Evolutionary conservation across 1,140 invertebrate species (phyloP), one percentile per base, ranked within the genome.

Genomic region (Dendrolimus kikuchii): DNA sequence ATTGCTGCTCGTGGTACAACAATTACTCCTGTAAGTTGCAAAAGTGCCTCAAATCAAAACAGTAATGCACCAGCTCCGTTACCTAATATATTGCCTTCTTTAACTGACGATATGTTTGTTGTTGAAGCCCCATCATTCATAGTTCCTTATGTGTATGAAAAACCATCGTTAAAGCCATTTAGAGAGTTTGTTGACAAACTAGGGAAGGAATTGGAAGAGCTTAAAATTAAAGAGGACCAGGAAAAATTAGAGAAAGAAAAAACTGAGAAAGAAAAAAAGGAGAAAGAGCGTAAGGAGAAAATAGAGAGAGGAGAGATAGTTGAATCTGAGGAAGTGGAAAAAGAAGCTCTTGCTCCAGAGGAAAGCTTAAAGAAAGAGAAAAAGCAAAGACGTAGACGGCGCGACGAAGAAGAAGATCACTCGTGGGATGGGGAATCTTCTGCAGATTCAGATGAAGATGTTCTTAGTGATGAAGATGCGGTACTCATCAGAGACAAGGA

Each of bases 101-200:
- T 96, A 5, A 95, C 94, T 6, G 95, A 96, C 80, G 94, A 95
- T 60, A 95, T 95, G 92, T 96, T 94, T 85, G 94, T 96, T 4
- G 92, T 96, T 36, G 95, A 96, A 86, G 95, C 95, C 10, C 95
- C 95, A 5, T 96, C 94, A 38, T 96, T 96, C 71, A 95, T 96
- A 81, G 94, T 96, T 60, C 95, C 95, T 43, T 96, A 96, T 81
- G 94, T 96, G 7, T 96, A 95, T 82, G 94, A 96, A 81, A 95
- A 96, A 77, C 93, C 94, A 5, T 93, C 94, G 2, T 82, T 94
- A 5, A 93, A 94, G 68, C 92, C 92, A 51, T 88, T 96, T 38
- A 93, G 92, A 73, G 92, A 94, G 59, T 94, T 94, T 81, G 90
- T 95, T 47, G 89, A 90, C 41, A 91, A 92, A 71, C 79, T 93